Percentiles rank a stretch among this genome's conserved stretches.
Evolutionary conservation across 2,113 vertebrate species (phyloP).

Genomic region (Cyprinus carpio): DNA sequence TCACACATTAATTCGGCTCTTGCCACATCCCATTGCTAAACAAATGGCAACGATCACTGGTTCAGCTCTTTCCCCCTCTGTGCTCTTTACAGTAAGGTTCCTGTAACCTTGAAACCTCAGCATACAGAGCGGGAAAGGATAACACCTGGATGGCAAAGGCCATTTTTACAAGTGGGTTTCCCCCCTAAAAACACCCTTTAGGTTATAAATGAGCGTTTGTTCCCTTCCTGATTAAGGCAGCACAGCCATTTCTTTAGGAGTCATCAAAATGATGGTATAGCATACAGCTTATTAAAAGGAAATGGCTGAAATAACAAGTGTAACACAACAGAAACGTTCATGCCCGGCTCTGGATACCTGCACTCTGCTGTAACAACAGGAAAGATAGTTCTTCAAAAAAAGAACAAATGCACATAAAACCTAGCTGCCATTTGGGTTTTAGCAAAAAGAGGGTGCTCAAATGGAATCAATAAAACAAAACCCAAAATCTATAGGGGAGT

Average conservation of each 20-base stretch:
- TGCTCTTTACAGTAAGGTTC: neutral
- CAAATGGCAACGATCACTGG: slow-evolving; percentile 39
- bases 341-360: slow-evolving; percentile 1
- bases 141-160: slow-evolving; percentile 39
- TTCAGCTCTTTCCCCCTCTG: slow-evolving; percentile 18
- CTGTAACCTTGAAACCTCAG: slow-evolving; percentile 39
- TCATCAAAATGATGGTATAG: slow-evolving; percentile 29
- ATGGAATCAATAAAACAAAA: slow-evolving; percentile 51
- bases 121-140: neutral
- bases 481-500: slow-evolving; percentile 16
- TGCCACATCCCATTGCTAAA: slow-evolving; percentile 11
- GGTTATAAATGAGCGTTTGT: slow-evolving; percentile 20
- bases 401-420: neutral
- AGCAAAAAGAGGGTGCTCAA: slow-evolving; percentile 9
- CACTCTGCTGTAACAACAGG: slow-evolving; percentile 23
- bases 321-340: neutral
- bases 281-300: slow-evolving; percentile 29
- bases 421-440: neutral
- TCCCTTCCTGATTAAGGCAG: slow-evolving; percentile 31
- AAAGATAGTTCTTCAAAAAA: neutral
- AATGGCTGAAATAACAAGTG: slow-evolving; percentile 18
- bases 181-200: slow-evolving; percentile 11
- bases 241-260: neutral
- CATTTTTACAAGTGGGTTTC: slow-evolving; percentile 4
- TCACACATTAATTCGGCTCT: neutral